phyloP scores from a whole-genome alignment of 1,140 invertebrate species.

The Scylla paramamosain region DNA sequence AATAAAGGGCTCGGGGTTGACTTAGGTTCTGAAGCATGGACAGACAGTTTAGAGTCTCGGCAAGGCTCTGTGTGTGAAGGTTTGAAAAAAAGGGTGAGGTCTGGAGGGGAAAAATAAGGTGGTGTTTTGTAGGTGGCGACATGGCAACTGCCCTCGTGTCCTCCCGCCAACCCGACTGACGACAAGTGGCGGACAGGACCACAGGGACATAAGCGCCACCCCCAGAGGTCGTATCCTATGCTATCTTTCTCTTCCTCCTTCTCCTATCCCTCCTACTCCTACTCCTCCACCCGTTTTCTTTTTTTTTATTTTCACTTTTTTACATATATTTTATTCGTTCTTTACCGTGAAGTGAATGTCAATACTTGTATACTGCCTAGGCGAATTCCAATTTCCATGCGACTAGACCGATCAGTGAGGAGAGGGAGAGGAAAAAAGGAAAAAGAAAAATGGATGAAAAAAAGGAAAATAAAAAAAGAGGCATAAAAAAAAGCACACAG shows the following conservation, averaged over 20 bases:
- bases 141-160: neutral
- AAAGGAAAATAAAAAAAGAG: neutral
- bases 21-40: too few relatives aligned
- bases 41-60: too few relatives aligned
- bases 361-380: slow-evolving; percentile 2
- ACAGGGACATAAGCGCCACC: too few relatives aligned
- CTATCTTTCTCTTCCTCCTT: neutral
- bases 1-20: neutral
- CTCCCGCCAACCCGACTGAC: neutral
- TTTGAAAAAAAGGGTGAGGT: too few relatives aligned
- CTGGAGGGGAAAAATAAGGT: too few relatives aligned
- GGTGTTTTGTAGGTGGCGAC: too few relatives aligned
- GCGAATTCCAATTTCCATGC: slow-evolving; percentile 13
- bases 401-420: neutral
- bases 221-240: neutral
- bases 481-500: neutral
- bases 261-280: neutral
- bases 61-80: too few relatives aligned
- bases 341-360: neutral
- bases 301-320: neutral
- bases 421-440: neutral
- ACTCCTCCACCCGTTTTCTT: neutral
- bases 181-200: neutral
- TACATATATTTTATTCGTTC: neutral
- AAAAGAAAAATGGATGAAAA: neutral